Conservation (phyloP, 2,113 vertebrate genomes). For the Archilochus colubris region DNA sequence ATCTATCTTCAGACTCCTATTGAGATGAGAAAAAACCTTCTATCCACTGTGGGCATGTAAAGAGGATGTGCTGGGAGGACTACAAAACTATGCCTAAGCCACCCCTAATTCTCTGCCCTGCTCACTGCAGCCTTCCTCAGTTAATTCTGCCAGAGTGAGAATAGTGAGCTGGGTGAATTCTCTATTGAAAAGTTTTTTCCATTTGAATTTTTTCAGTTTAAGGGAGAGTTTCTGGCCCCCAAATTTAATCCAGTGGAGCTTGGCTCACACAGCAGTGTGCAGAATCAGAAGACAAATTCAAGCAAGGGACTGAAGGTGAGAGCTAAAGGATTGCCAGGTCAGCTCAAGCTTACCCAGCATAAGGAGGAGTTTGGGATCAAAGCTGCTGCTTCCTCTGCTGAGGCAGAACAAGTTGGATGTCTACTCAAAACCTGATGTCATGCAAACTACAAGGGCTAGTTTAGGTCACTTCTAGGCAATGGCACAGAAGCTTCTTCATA, state of each 20-base stretch:
- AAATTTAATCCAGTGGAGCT: not conserved
- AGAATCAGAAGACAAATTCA: not conserved
- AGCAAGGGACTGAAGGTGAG: not conserved
- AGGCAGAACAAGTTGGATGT: not conserved
- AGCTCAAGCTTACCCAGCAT: not conserved
- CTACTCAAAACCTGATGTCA: not conserved
- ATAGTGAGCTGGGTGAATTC: rapidly evolving
- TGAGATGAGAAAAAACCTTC: not conserved
- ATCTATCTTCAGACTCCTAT: not conserved
- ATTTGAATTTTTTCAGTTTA: not conserved
- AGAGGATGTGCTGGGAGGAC: not conserved
- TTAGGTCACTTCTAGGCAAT: not conserved
- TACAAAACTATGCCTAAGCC: not conserved
- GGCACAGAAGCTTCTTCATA: not conserved
- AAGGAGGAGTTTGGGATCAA: not conserved
- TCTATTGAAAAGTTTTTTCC: not conserved
- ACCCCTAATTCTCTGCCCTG: not conserved
- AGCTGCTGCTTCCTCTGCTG: not conserved
- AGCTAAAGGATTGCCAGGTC: not conserved
- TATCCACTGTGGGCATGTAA: not conserved
- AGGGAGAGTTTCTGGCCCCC: not conserved
- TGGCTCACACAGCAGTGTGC: not conserved
- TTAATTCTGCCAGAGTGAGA: not conserved
- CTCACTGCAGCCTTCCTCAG: not conserved
- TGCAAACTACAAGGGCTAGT: not conserved